Conservation (phyloP, 1,140 invertebrate genomes). For the Zaprionus inermis region DNA sequence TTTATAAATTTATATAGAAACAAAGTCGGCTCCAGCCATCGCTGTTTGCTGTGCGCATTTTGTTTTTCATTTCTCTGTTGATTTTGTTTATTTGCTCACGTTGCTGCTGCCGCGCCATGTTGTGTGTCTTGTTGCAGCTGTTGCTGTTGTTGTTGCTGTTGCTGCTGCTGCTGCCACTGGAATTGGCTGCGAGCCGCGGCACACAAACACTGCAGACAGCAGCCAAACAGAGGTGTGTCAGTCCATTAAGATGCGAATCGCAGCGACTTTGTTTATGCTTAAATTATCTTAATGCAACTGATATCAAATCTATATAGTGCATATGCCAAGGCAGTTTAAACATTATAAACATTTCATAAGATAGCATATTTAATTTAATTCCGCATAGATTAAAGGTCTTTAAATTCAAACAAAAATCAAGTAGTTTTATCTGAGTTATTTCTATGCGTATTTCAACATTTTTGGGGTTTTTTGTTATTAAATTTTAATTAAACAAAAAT, state of each 20-base stretch:
- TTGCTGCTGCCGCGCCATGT: constrained; percentile 53
- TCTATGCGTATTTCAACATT: no score
- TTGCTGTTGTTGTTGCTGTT: constrained; percentile 5
- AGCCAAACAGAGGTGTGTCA: neutral
- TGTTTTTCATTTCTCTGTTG: constrained; percentile 62
- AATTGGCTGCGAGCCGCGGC: neutral
- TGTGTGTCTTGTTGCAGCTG: constrained; percentile 41
- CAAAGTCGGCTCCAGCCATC: constrained; percentile 47
- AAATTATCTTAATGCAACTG: neutral
- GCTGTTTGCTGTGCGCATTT: constrained; percentile 73
- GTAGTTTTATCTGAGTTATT: no score
- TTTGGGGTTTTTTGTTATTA: no score
- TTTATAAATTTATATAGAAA: constrained; percentile 79
- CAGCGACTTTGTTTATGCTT: neutral
- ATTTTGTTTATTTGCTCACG: constrained; percentile 73
- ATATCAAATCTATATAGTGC: neutral
- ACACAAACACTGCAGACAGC: neutral
- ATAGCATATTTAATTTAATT: no score
- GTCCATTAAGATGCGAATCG: neutral
- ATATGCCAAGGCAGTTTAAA: neutral
- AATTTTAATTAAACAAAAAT: neutral
- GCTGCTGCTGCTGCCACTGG: constrained; percentile 33
- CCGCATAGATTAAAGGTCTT: no score
- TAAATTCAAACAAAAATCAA: no score
- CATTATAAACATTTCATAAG: no score